Percentiles rank a stretch among this genome's conserved stretches.
Evolutionary conservation across 1,140 invertebrate species (phyloP).

Genomic region (Drosophila murphyi): DNA sequence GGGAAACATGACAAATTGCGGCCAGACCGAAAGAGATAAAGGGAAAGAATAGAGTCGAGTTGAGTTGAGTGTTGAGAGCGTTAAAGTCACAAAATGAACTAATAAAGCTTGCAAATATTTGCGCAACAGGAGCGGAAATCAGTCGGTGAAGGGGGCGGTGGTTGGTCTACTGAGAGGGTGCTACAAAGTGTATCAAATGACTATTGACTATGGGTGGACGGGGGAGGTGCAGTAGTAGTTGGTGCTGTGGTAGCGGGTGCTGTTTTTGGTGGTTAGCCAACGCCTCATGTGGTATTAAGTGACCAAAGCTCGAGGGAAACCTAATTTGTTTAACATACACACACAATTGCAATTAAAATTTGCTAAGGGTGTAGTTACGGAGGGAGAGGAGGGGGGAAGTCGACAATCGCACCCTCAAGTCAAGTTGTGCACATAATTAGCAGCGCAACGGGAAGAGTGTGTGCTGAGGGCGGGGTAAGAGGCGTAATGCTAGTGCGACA

Average conservation of each 20-base stretch:
- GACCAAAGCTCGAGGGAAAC: slow-evolving; percentile 54
- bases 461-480: background rate
- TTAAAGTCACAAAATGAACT: slow-evolving; percentile 68
- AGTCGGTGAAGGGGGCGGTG: background rate
- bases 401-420: slow-evolving; percentile 60
- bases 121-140: slow-evolving; percentile 58
- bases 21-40: slow-evolving; percentile 4
- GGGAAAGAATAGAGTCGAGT: background rate
- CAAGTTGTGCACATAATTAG: slow-evolving; percentile 60
- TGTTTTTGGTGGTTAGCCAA: slow-evolving; percentile 62
- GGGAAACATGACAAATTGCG: slow-evolving; percentile 59
- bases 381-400: slow-evolving; percentile 7
- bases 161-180: slow-evolving; percentile 11
- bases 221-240: background rate
- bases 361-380: slow-evolving; percentile 36
- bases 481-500: slow-evolving; percentile 1
- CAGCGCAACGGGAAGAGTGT: slow-evolving; percentile 2
- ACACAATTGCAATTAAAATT: slow-evolving; percentile 64
- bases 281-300: slow-evolving; percentile 39
- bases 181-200: slow-evolving; percentile 64
- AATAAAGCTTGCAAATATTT: slow-evolving; percentile 71
- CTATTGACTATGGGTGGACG: slow-evolving; percentile 11
- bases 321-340: slow-evolving; percentile 67
- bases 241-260: slow-evolving; percentile 44
- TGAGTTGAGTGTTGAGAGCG: slow-evolving; percentile 22